Evolutionary conservation across 2,113 vertebrate genomes (phyloP).

Genomic region (Callocephalon fimbriatum): DNA sequence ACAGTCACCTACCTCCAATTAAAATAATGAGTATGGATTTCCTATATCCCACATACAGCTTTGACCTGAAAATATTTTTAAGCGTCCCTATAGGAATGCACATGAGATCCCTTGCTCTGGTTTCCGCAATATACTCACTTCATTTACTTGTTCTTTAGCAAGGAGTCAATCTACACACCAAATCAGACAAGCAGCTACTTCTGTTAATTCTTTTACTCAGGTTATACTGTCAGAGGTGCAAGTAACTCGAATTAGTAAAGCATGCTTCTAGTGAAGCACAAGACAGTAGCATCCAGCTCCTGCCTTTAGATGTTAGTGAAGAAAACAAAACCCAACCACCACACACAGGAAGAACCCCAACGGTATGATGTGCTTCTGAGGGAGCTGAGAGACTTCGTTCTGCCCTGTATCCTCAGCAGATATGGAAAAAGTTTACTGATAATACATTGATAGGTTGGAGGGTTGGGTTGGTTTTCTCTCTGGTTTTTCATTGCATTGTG

Average conservation of each 20-base stretch:
- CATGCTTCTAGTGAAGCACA: background rate
- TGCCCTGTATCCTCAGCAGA: background rate
- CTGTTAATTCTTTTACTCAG: background rate
- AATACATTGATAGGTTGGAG: background rate
- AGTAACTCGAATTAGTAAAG: background rate
- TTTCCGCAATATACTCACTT: background rate
- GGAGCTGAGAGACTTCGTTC: background rate
- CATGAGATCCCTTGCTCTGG: background rate
- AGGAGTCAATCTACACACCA: background rate
- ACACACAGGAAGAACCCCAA: background rate
- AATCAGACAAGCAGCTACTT: background rate
- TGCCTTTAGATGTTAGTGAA: background rate
- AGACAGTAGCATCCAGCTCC: background rate
- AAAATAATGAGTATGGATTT: background rate
- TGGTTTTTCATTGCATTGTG: background rate
- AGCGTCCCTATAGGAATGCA: background rate
- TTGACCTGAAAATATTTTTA: background rate
- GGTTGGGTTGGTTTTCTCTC: fast-evolving
- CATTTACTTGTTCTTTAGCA: background rate
- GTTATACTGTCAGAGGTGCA: background rate
- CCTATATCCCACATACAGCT: background rate
- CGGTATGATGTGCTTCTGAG: background rate
- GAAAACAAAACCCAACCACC: background rate
- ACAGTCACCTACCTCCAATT: background rate
- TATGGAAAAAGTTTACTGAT: background rate